phyloP scores from a whole-genome alignment of 2,113 vertebrate species.

The Lophochroa leadbeateri region DNA sequence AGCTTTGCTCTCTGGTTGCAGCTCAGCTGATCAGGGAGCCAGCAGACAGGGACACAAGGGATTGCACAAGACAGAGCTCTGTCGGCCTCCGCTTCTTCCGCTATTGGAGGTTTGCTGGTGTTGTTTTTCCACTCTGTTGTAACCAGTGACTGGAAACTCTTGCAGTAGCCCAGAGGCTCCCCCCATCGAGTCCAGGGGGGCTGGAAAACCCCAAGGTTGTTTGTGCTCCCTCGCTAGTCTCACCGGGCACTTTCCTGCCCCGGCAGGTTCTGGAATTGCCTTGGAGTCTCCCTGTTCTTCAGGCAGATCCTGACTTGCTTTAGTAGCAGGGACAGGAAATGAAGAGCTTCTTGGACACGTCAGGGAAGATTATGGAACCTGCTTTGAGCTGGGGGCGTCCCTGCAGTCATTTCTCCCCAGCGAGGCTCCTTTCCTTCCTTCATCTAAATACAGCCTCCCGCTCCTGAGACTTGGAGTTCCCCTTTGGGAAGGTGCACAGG shows the following conservation, averaged over 20 bases:
- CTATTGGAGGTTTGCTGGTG: rapidly evolving
- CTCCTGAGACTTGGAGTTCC: rapidly evolving
- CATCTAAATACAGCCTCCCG: not conserved
- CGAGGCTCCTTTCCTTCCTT: not conserved
- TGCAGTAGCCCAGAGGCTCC: not conserved
- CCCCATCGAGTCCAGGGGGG: not conserved
- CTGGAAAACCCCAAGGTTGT: not conserved
- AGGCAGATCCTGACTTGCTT: not conserved
- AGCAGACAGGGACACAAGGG: no score
- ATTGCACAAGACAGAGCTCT: not conserved
- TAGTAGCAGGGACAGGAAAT: not conserved
- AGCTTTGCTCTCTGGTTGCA: not conserved
- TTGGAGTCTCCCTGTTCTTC: not conserved
- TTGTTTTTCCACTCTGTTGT: not conserved
- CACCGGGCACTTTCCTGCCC: not conserved
- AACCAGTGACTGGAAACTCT: not conserved
- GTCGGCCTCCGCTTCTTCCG: not conserved
- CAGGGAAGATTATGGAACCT: not conserved
- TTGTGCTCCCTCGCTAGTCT: not conserved
- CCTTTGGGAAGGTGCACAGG: not conserved
- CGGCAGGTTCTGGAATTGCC: not conserved
- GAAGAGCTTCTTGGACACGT: not conserved
- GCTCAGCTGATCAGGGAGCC: rapidly evolving
- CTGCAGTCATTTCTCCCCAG: rapidly evolving
- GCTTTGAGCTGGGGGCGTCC: not conserved